Evolutionary conservation across 1,140 invertebrate species (phyloP), one percentile per base, ranked within the genome.

Genomic region (Branchinecta lynchi): DNA sequence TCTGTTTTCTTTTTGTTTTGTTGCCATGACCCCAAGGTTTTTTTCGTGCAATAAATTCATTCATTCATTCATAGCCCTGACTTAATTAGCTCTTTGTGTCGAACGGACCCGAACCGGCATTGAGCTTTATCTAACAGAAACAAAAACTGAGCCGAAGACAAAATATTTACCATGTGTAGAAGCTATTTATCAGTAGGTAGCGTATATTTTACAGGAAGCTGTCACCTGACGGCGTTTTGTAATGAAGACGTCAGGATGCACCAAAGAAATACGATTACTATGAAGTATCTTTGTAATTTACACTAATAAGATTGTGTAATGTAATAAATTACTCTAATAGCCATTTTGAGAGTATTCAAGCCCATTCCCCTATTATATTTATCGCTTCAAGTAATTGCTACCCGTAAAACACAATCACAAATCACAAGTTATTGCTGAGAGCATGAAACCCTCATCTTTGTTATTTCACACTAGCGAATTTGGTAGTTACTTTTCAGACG

Each of bases 191-290:
- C 51, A 60, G 17, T 15, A 15, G 12, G 17, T 15, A 6, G 51
- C 17, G 51, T 60, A 60, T 60, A 60, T 60, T 60, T 60, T 60
- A 60, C 51, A 60, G 51, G 12, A 60, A 20, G 51, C 17, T 60
- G 51, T 60, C 51, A 60, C 12, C 51, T 60, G 12, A 12, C 51
- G 17, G 51, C 51, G 17, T 60, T 60, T 60, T 60, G 51, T 60
- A 60, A 60, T 60, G 51, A 60, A 60, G 51, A 12, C 51, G 51
- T 60, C 51, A 60, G 17, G 17, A 60, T 15, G 17, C 51, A 3
- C 17, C 6, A 15, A 60, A 60, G 17, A 60, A 60, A 60, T 60
- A 60, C 51, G 12, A 20, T 20, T 15, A 6, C 17, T 15, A 60
- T 15, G 12, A 15, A 60, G 12, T 60, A 60, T 60, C 51, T 60